Conservation (phyloP, 2,888 invertebrate genomes). For the Aleiodes leptofemur region DNA sequence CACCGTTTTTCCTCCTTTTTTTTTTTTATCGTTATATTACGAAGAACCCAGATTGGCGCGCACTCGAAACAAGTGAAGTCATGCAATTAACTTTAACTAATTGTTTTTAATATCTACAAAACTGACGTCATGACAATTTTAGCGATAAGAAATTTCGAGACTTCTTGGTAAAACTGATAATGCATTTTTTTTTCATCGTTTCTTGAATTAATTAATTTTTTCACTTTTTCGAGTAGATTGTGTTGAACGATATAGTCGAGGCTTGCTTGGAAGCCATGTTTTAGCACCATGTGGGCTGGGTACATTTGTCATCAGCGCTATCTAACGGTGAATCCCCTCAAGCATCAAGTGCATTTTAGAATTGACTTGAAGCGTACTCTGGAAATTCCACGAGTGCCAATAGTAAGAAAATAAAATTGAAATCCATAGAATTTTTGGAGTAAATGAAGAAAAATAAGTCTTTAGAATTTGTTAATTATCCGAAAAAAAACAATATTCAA, state of each 20-base stretch:
- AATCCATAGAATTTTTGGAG: too few relatives aligned
- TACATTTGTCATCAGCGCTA: conserved; percentile 61
- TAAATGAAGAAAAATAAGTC: too few relatives aligned
- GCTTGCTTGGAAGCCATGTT: conserved; percentile 66
- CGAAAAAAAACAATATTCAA: neutral
- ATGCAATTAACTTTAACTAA: neutral
- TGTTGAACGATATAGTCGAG: conserved; percentile 49
- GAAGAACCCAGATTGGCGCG: conserved; percentile 26
- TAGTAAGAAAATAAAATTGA: neutral
- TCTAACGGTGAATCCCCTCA: conserved; percentile 57
- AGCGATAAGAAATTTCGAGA: neutral
- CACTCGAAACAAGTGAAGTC: conserved; percentile 5
- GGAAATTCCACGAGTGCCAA: neutral
- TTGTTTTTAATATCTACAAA: neutral
- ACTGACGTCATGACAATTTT: neutral
- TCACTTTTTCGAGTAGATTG: conserved; percentile 17
- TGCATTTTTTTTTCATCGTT: neutral
- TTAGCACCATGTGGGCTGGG: conserved; percentile 70
- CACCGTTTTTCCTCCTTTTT: neutral
- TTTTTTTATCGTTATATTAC: conserved; percentile 21
- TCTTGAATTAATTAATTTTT: neutral
- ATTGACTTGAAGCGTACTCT: conserved; percentile 18
- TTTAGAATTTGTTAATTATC: too few relatives aligned
- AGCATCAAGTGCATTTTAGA: conserved; percentile 41
- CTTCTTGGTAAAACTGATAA: neutral